Evolutionary conservation across 2,113 vertebrate genomes (phyloP), one percentile per base, ranked within the genome.

Genomic region (Narcine bancroftii): DNA sequence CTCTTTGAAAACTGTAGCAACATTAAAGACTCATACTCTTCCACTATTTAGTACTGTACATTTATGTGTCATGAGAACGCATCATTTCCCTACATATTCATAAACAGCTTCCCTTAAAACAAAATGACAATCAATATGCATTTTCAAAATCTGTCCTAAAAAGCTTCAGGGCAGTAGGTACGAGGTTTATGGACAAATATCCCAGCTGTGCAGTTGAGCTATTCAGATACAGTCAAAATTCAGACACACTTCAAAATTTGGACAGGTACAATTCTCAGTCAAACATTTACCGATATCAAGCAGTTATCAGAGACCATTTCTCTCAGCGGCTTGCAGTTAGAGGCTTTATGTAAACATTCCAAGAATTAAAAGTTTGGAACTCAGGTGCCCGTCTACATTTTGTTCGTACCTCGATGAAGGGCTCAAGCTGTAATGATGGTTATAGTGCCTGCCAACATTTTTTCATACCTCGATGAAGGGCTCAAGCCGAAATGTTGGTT

Each of bases 291-390:
- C n/a, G n/a, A n/a, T n/a, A n/a, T n/a, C n/a, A n/a, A n/a, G n/a
- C n/a, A n/a, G 11, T 39, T 75, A 75, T 39, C 17, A 75, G 5
- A 26, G 66, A 21, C 66, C 21, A 26, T 69, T 69, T 26, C 56
- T 60, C 56, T 5, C 56, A 60, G 15, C 9, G 15, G 56, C 6
- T 60, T 60, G 15, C 9, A 60, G 56, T 60, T 75, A 39, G 39
- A n/a, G n/a, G n/a, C 29, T 72, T 72, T 72, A 72, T 11, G 7
- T 72, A 72, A 72, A 4, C 1, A 39, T 75, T 75, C 72, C 15
- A 75, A 75, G 72, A n/a, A 73, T 73, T 73, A 73, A 73, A 73
- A 36, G n/a, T n/a, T n/a, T n/a, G n/a, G n/a, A n/a, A n/a, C n/a
- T n/a, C n/a, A n/a, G n/a, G n/a, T n/a, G n/a, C n/a, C n/a, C n/a